A percentile compares a stretch with the other conserved stretches of the same genome.
Conservation (phyloP, 2,113 vertebrate genomes). For the Nanorana parkeri region DNA sequence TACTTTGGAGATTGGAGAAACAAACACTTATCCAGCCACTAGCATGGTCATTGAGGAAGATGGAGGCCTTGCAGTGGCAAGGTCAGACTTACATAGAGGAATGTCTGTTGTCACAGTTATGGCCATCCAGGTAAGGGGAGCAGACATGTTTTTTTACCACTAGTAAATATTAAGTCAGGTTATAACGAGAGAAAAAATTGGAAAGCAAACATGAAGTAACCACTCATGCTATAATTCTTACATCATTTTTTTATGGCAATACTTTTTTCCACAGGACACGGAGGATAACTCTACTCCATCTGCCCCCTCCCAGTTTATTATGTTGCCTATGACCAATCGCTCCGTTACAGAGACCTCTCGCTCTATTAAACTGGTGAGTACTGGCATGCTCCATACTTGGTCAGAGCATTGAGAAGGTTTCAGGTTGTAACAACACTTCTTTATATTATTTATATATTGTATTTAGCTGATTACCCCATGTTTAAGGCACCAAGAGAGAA, state of each 20-base stretch:
- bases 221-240: neutral
- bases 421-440: too few species aligned
- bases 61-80: constrained; percentile 63
- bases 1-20: constrained; percentile 71
- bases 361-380: constrained; percentile 90
- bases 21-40: constrained; percentile 70
- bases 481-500: too few species aligned
- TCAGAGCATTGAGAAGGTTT: too few species aligned
- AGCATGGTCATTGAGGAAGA: constrained; percentile 77
- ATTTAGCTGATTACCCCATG: too few species aligned
- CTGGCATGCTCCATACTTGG: neutral
- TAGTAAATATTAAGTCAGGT: too few species aligned
- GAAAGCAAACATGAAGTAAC: too few species aligned
- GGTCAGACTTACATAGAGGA: constrained; percentile 68
- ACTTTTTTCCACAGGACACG: constrained; percentile 74
- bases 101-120: constrained; percentile 79
- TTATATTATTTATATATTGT: too few species aligned
- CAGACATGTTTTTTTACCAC: neutral
- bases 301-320: constrained; percentile 82
- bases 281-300: constrained; percentile 76
- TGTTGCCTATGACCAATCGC: constrained; percentile 85
- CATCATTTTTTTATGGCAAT: neutral
- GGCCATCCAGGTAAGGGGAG: constrained; percentile 69
- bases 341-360: constrained; percentile 79
- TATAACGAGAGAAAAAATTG: too few species aligned